Evolutionary conservation across 1,140 invertebrate genomes (phyloP), one percentile per base, ranked within the genome.

Genomic region (Trichoplusia ni): DNA sequence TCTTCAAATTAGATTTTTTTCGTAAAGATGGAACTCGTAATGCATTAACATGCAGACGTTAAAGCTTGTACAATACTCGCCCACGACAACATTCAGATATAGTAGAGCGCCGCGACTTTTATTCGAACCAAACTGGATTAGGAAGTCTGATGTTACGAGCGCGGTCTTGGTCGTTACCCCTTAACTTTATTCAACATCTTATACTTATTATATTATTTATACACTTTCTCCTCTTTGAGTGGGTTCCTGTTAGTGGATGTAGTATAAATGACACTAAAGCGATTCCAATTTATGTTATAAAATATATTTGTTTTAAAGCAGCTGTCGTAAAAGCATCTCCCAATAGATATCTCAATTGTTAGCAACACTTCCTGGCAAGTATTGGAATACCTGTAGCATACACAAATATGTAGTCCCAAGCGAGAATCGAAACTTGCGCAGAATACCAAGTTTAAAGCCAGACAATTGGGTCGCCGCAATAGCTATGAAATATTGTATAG

Each of bases 181-280:
- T 40, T 14, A 40, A 40, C n/a, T 46, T 13, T 46, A 46, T 46
- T 46, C 27, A 27, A 46, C 27, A 7, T 46, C 25, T 40, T 40
- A 18, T 5, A 27, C 6, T 46, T 21, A 46, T 27, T 13, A 46
- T 11, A 16, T 46, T 46, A 46, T 46, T 46, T 46, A 27, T 27
- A 46, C 11, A n/a, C 9, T n/a, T n/a, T 13, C 14, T 13, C 21
- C 13, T n/a, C n/a, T n/a, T n/a, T n/a, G 21, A 44, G 21, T n/a
- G 42, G 2, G 11, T 11, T 11, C 21, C 4, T 44, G 19, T 44
- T 42, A 25, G n/a, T n/a, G n/a, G n/a, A n/a, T n/a, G n/a, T n/a
- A n/a, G n/a, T n/a, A n/a, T n/a, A n/a, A n/a, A n/a, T n/a, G n/a
- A n/a, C n/a, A n/a, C n/a, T n/a, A n/a, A n/a, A n/a, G n/a, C n/a